Percentiles rank a stretch among this genome's conserved stretches.
Conservation (phyloP, 2,888 invertebrate genomes). For the Catocala sponsa region DNA sequence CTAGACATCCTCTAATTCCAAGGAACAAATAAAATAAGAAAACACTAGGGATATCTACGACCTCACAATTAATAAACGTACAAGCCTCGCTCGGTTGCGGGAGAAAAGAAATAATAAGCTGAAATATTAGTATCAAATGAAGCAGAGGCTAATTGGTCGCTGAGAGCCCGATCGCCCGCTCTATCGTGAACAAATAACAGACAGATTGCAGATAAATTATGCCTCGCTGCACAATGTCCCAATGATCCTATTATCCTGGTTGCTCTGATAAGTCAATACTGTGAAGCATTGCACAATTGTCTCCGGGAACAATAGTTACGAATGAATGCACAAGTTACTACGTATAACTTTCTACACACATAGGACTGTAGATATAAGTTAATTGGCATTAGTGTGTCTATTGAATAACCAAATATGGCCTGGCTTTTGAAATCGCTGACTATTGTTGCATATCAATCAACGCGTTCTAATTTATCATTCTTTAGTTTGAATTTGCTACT, state of each 20-base stretch:
- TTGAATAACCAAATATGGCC: background rate
- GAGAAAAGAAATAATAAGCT: constrained; percentile 58
- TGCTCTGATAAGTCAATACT: constrained; percentile 58
- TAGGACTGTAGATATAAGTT: background rate
- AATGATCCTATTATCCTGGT: constrained; percentile 62
- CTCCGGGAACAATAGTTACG: constrained; percentile 44
- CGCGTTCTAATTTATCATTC: too few relatives aligned
- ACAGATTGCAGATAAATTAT: constrained; percentile 63
- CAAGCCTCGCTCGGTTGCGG: constrained; percentile 42
- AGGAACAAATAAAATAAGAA: constrained; percentile 50
- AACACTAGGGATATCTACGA: constrained; percentile 44
- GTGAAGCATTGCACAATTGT: constrained; percentile 53
- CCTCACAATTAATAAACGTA: constrained; percentile 53
- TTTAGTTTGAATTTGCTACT: too few relatives aligned
- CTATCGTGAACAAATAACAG: constrained; percentile 51
- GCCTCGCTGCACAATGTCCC: constrained; percentile 55
- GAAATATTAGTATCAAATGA: constrained; percentile 61
- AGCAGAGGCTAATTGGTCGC: constrained; percentile 55
- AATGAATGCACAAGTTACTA: constrained; percentile 33
- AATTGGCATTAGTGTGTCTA: background rate
- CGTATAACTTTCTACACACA: constrained; percentile 12
- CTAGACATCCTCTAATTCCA: constrained; percentile 48
- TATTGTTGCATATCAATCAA: too few relatives aligned
- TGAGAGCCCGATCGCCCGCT: constrained; percentile 42
- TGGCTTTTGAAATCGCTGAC: too few relatives aligned